These are phyloP conservation scores for Grammomys surdaster DNA, from an alignment of 2,113 vertebrate species.

Conservation along the genomic window DNA sequence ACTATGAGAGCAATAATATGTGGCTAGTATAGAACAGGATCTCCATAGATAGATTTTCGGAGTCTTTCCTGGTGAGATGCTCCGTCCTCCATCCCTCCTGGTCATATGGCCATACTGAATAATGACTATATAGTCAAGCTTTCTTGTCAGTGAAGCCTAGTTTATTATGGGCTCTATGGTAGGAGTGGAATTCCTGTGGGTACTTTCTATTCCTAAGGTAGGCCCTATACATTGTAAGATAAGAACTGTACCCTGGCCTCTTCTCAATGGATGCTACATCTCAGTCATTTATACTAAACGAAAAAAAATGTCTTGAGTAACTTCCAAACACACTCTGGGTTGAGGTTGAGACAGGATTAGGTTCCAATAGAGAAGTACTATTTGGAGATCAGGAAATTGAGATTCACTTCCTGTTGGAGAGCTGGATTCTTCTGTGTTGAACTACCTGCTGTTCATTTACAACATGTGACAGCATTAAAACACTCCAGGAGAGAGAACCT, in stretches of 20 bases:
- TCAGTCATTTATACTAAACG: neutral
- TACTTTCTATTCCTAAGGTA: neutral
- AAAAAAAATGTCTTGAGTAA: neutral
- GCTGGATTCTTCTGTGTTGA: neutral
- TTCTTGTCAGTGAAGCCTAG: neutral
- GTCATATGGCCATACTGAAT: neutral
- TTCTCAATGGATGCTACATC: neutral
- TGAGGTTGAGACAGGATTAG: neutral
- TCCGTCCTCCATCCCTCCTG: neutral
- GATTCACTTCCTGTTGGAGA: neutral
- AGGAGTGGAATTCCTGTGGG: neutral
- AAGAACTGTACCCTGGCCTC: neutral
- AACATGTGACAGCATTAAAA: neutral
- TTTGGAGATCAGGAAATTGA: neutral
- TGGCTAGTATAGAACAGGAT: neutral
- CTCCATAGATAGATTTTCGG: neutral
- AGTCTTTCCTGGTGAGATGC: neutral
- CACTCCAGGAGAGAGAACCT: neutral
- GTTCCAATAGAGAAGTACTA: neutral
- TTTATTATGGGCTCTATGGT: neutral
- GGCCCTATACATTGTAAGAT: neutral
- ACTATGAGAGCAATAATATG: neutral
- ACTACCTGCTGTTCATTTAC: neutral
- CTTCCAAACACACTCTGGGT: neutral
- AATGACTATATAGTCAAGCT: neutral